phyloP scores from a whole-genome alignment of 2,888 invertebrate species.

The Tethea ocularis region DNA sequence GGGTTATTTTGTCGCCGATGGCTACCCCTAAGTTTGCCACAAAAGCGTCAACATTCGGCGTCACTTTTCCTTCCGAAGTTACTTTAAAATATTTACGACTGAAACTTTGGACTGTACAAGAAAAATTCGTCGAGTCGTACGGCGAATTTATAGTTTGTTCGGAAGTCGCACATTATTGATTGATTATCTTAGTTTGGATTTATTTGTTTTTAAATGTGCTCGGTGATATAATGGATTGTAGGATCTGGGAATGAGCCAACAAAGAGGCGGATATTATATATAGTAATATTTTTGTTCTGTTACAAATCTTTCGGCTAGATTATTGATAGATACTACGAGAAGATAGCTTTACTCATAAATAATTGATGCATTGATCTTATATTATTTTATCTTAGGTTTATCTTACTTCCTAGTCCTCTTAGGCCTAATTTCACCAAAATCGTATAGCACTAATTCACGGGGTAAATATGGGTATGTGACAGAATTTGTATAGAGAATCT shows the following conservation, averaged over 20 bases:
- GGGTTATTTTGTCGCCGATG: constrained; percentile 71
- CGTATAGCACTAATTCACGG: too few relatives aligned
- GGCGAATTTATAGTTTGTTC: constrained; percentile 70
- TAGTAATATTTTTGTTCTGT: too few relatives aligned
- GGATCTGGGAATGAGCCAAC: neutral
- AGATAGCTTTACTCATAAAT: too few relatives aligned
- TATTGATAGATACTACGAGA: too few relatives aligned
- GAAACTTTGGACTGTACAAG: constrained; percentile 59
- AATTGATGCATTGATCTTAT: too few relatives aligned
- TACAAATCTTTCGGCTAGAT: too few relatives aligned
- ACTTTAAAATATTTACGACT: constrained; percentile 83
- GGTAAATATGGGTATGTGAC: too few relatives aligned
- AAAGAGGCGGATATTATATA: too few relatives aligned
- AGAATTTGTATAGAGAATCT: too few relatives aligned
- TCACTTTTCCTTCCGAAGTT: constrained; percentile 75
- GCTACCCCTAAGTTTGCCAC: constrained; percentile 61
- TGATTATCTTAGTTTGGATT: constrained; percentile 54
- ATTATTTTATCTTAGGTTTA: too few relatives aligned
- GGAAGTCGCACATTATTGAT: constrained; percentile 64
- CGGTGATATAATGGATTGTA: constrained; percentile 35
- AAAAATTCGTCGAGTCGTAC: constrained; percentile 66
- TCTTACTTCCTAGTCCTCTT: too few relatives aligned
- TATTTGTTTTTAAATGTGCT: constrained; percentile 62
- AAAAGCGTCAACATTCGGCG: constrained; percentile 73
- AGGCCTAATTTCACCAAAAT: too few relatives aligned